phyloP scores from a whole-genome alignment of 1,140 invertebrate genomes.

The Musca domestica region DNA sequence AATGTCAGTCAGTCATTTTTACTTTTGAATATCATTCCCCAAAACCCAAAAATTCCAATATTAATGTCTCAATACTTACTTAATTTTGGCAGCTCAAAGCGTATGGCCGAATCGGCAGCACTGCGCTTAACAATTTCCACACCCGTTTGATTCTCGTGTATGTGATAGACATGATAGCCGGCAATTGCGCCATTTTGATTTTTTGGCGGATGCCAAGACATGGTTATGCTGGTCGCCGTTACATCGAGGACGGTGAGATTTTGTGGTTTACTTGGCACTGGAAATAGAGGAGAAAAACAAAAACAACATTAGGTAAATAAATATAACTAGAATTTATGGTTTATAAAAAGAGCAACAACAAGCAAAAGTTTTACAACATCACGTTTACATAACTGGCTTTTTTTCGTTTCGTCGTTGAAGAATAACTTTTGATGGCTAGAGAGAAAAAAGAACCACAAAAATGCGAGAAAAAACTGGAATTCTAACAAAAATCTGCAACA shows the following conservation, averaged over 20 bases:
- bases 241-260: conserved; percentile 75
- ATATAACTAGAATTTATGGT: too few relatives aligned
- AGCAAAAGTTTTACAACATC: too few relatives aligned
- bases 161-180: conserved; percentile 71
- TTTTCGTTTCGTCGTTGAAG: too few relatives aligned
- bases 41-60: too few relatives aligned
- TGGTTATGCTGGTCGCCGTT: conserved; percentile 71
- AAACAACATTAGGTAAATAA: neutral
- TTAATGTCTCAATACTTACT: conserved; percentile 58
- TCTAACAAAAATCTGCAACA: too few relatives aligned
- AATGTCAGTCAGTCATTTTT: too few relatives aligned
- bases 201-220: conserved; percentile 76
- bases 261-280: conserved; percentile 78
- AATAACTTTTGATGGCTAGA: too few relatives aligned
- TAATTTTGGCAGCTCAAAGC: conserved; percentile 61
- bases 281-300: conserved; percentile 35
- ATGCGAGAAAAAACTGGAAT: too few relatives aligned
- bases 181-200: conserved; percentile 68
- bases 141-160: conserved; percentile 67
- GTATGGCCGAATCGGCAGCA: conserved; percentile 53
- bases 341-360: too few relatives aligned
- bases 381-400: too few relatives aligned
- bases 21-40: too few relatives aligned
- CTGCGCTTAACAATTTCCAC: conserved; percentile 60
- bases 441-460: too few relatives aligned